Conservation (phyloP, 2,113 vertebrate genomes). For the Nesoenas mayeri region DNA sequence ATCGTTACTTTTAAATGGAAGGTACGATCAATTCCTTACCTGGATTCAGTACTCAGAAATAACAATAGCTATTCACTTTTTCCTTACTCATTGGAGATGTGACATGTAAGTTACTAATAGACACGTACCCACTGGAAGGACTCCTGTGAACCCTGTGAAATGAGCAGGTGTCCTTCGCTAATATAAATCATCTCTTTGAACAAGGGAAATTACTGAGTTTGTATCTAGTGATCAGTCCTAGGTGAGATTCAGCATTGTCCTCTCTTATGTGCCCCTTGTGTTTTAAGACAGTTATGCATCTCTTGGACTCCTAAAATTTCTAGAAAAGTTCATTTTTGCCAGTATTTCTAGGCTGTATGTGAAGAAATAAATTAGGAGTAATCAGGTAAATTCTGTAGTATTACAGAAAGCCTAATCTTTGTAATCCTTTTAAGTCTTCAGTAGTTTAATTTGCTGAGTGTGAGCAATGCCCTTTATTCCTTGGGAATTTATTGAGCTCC, state of each 20-base stretch:
- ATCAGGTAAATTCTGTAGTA: neutral
- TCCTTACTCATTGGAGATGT: neutral
- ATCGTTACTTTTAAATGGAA: neutral
- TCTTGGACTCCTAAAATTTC: neutral
- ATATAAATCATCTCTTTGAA: neutral
- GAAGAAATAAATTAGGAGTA: neutral
- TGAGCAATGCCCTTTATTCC: neutral
- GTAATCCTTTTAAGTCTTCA: neutral
- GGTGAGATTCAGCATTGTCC: neutral
- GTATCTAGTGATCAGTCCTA: neutral
- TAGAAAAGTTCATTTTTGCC: neutral
- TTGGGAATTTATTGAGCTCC: neutral
- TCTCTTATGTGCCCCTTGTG: neutral
- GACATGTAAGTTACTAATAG: neutral
- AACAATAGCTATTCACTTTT: neutral
- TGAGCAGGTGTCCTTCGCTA: neutral
- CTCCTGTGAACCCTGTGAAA: neutral
- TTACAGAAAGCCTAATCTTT: neutral
- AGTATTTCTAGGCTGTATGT: neutral
- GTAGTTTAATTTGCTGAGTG: neutral
- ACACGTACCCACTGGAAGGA: neutral
- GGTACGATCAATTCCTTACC: neutral
- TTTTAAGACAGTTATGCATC: neutral
- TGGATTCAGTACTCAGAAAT: neutral
- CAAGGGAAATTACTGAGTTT: rapidly evolving